These are phyloP conservation scores for Sitobion miscanthi DNA, from an alignment of 1,140 invertebrate species.

Conservation along the genomic window DNA sequence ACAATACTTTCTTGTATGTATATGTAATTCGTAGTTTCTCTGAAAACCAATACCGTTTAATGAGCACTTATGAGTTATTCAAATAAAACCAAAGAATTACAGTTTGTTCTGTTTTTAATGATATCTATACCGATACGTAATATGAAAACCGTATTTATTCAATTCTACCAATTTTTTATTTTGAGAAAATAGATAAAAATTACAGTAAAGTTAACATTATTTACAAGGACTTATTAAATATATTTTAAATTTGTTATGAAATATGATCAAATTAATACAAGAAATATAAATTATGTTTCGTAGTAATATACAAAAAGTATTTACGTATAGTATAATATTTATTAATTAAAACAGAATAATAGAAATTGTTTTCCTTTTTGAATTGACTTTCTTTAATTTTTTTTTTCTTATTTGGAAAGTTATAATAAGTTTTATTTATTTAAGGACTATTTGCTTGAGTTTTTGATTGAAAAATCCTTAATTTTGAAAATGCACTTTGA, in stretches of 20 bases:
- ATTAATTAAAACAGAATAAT: not conserved
- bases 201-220: not conserved
- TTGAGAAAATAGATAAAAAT: not conserved
- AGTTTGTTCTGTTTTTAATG: not conserved
- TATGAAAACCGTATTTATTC: not conserved
- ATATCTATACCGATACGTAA: not conserved
- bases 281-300: not conserved
- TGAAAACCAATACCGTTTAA: constrained; percentile 62
- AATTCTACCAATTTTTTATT: not conserved
- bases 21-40: constrained; percentile 76
- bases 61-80: not conserved
- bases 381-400: no score
- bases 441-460: not conserved
- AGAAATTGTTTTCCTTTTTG: not conserved
- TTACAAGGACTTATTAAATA: not conserved
- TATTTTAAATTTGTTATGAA: not conserved
- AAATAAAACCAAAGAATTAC: not conserved
- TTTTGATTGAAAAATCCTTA: not conserved
- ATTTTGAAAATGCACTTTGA: not conserved
- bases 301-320: not conserved
- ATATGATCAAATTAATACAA: not conserved
- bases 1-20: constrained; percentile 72
- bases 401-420: not conserved
- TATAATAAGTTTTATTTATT: not conserved
- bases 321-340: not conserved